A percentile compares a stretch with the other conserved stretches of the same genome.
Evolutionary conservation across 2,888 invertebrate genomes (phyloP).

Genomic region (Diarsia rubi): DNA sequence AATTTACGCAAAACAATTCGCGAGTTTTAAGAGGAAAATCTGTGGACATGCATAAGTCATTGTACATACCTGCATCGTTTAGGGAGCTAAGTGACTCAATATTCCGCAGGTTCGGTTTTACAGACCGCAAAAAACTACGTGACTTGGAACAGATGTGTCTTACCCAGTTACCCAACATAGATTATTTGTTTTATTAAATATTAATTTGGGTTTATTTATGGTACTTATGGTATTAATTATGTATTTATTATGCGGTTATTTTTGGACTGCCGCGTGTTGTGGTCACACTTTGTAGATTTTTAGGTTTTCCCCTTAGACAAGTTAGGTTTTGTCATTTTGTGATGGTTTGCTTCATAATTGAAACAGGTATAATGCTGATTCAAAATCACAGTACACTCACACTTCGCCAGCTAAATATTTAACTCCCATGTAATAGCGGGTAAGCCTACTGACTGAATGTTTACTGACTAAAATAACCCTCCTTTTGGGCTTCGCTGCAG

Average conservation of each 20-base stretch:
- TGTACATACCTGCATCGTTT: background rate
- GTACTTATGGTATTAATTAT: background rate
- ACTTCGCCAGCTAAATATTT: no score
- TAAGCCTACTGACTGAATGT: no score
- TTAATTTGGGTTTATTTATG: background rate
- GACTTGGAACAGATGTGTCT: constrained; percentile 2
- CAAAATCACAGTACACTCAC: no score
- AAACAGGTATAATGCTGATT: background rate
- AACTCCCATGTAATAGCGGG: no score
- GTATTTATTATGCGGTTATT: background rate
- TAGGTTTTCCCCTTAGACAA: background rate
- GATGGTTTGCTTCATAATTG: background rate
- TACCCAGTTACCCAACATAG: background rate
- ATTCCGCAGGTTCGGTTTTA: background rate
- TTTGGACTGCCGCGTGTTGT: background rate
- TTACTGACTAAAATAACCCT: no score
- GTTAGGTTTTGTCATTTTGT: background rate
- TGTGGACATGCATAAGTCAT: background rate
- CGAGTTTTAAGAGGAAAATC: background rate
- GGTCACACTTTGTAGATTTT: background rate
- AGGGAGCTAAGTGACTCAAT: background rate
- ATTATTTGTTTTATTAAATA: background rate
- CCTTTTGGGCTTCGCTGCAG: no score
- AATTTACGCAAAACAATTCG: background rate
- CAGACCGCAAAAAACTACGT: constrained; percentile 7